Evolutionary conservation across 2,113 vertebrate species (phyloP).

Genomic region (Neogale vison): DNA sequence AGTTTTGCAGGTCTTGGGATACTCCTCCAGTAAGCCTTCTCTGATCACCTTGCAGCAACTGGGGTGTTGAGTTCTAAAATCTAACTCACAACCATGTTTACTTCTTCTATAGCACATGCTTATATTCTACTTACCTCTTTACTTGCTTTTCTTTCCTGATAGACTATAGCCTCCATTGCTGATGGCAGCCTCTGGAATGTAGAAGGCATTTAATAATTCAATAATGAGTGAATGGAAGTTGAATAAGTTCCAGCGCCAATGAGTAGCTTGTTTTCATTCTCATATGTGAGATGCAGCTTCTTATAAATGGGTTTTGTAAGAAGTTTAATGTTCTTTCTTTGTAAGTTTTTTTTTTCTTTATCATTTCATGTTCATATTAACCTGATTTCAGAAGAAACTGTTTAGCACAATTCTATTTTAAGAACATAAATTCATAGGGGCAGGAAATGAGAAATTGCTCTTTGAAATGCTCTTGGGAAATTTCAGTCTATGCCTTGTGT

Average conservation of each 20-base stretch:
- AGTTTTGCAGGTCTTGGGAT: background rate
- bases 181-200: background rate
- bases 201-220: background rate
- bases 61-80: background rate
- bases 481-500: slow-evolving; percentile 55
- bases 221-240: background rate
- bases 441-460: slow-evolving; percentile 72
- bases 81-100: fast-evolving
- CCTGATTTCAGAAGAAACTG: slow-evolving; percentile 63
- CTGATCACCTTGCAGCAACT: background rate
- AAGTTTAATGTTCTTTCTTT: slow-evolving; percentile 36
- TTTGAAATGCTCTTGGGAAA: slow-evolving; percentile 72
- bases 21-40: background rate
- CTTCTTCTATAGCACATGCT: background rate
- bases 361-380: slow-evolving; percentile 55
- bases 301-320: background rate
- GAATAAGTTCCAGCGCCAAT: background rate
- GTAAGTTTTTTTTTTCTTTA: background rate
- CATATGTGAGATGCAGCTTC: background rate
- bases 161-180: too few relatives aligned
- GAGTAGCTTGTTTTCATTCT: slow-evolving; percentile 14
- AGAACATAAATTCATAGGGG: slow-evolving; percentile 53
- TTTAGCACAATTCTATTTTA: slow-evolving; percentile 64
- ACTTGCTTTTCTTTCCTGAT: background rate
- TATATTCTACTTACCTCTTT: background rate